phyloP scores from a whole-genome alignment of 1,140 invertebrate species.

The Steinernema khuongi region DNA sequence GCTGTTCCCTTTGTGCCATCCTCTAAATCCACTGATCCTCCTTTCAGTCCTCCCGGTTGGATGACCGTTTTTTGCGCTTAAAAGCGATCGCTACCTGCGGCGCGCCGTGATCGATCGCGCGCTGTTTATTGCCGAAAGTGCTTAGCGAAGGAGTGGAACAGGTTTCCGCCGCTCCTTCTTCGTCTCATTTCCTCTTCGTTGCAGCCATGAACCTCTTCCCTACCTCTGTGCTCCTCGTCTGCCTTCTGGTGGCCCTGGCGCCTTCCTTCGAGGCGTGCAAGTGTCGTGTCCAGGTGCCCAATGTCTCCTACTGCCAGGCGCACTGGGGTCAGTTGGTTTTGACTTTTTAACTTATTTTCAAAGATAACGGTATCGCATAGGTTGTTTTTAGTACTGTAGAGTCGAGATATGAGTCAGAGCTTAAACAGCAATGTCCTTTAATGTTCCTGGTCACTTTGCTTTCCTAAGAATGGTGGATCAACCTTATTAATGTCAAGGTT shows the following conservation, averaged over 20 bases:
- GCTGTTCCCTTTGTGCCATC: too few relatives aligned
- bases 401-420: too few relatives aligned
- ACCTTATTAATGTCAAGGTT: too few relatives aligned
- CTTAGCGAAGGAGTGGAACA: background rate
- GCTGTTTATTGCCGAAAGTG: constrained; percentile 2
- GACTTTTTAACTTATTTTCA: constrained; percentile 16
- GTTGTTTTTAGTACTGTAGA: too few relatives aligned
- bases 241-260: background rate
- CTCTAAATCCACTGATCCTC: too few relatives aligned
- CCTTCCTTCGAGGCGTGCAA: constrained; percentile 24
- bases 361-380: too few relatives aligned
- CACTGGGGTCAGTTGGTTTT: constrained; percentile 36
- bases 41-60: too few relatives aligned
- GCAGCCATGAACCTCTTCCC: background rate
- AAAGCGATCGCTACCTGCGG: background rate
- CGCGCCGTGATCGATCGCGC: background rate
- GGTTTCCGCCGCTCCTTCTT: background rate
- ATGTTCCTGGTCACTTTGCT: too few relatives aligned
- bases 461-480: too few relatives aligned
- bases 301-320: constrained; percentile 38
- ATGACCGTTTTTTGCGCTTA: background rate
- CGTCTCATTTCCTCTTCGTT: background rate
- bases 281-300: constrained; percentile 32
- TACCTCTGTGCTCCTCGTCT: background rate
- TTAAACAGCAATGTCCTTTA: too few relatives aligned